A percentile compares a stretch with the other conserved stretches of the same genome.
Evolutionary conservation across 2,888 invertebrate species (phyloP).

Genomic region (Sinhomidia bicolor): DNA sequence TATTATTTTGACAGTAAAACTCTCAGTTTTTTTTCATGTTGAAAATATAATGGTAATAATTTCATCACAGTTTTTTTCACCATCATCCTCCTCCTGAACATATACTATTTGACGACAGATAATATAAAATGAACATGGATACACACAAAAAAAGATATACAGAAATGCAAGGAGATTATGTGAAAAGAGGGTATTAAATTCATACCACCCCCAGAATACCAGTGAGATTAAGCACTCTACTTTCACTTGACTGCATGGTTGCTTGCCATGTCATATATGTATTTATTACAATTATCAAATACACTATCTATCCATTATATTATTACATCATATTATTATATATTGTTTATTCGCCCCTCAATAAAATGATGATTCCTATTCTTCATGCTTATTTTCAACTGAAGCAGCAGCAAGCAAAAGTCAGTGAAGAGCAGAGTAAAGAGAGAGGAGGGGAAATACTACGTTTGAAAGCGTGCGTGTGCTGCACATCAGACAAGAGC

Average conservation of each 20-base stretch:
- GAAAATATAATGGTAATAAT: conserved; percentile 23
- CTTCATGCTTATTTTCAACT: conserved; percentile 24
- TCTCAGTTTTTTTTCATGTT: neutral
- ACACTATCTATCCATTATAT: neutral
- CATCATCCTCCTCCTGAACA: neutral
- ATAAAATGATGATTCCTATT: conserved; percentile 20
- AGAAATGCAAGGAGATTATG: neutral
- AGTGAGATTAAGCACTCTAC: conserved; percentile 52
- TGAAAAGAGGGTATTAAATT: conserved; percentile 49
- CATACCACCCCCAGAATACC: conserved; percentile 27
- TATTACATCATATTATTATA: conserved; percentile 9
- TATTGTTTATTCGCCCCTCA: conserved; percentile 53
- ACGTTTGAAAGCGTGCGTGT: neutral
- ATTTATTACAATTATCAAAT: no score
- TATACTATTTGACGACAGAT: conserved; percentile 1
- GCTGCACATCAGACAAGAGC: neutral
- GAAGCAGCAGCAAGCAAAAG: neutral
- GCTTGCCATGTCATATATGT: neutral
- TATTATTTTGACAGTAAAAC: neutral
- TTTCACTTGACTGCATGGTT: conserved; percentile 26
- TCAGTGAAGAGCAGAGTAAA: neutral
- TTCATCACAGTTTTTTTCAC: conserved; percentile 12
- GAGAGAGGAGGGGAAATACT: conserved; percentile 20
- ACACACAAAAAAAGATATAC: neutral
- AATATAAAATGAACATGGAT: neutral